These are phyloP conservation scores for Andricus curvator DNA, from an alignment of 2,888 invertebrate species.

Conservation along the genomic window DNA sequence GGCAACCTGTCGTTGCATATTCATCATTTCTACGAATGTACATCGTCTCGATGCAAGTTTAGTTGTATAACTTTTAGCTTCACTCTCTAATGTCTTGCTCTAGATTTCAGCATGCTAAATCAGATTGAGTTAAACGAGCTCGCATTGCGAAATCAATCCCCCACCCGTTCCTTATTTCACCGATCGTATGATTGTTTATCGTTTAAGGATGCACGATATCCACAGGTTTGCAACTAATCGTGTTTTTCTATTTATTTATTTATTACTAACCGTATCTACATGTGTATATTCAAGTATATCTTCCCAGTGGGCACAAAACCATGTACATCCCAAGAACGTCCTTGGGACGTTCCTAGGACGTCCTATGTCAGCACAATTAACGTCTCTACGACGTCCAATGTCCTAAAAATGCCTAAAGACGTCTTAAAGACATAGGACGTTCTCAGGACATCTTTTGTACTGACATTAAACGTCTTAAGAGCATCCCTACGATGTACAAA, in stretches of 20 bases:
- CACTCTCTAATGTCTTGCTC: conserved; percentile 53
- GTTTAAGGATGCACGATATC: conserved; percentile 27
- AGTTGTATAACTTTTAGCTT: conserved; percentile 55
- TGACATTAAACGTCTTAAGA: too few relatives aligned
- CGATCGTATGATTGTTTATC: conserved; percentile 37
- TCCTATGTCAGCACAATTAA: too few relatives aligned
- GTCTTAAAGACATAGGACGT: too few relatives aligned
- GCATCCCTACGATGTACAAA: too few relatives aligned
- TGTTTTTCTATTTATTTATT: conserved; percentile 3
- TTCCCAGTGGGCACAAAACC: too few relatives aligned
- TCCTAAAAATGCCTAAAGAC: too few relatives aligned
- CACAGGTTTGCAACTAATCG: conserved; percentile 21
- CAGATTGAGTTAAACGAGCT: conserved; percentile 54
- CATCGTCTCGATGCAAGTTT: conserved; percentile 46
- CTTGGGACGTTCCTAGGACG: too few relatives aligned
- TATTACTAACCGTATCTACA: conserved; percentile 23
- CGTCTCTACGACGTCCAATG: too few relatives aligned
- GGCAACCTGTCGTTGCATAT: conserved; percentile 45
- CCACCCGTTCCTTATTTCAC: neutral
- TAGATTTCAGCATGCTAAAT: conserved; percentile 57
- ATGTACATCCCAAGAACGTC: too few relatives aligned
- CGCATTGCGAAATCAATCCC: conserved; percentile 22
- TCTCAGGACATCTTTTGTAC: too few relatives aligned
- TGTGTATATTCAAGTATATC: conserved; percentile 1
- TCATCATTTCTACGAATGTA: conserved; percentile 45